These are phyloP conservation scores for Orestias chungarensis DNA, from an alignment of 2,797 vertebrate species.

Conservation along the genomic window DNA sequence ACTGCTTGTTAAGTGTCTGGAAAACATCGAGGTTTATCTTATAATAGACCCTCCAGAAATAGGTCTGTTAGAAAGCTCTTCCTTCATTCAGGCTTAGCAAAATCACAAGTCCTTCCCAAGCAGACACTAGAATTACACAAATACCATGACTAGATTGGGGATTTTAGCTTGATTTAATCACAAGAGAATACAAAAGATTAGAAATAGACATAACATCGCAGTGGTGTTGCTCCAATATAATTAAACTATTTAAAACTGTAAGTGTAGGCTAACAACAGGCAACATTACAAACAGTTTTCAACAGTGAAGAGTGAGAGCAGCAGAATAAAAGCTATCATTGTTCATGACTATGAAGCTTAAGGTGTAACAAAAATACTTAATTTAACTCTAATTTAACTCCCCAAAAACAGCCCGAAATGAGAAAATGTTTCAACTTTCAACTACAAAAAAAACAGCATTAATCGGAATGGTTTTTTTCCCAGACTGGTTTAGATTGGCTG, in stretches of 20 bases:
- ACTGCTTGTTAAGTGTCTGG: neutral
- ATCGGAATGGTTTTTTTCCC: neutral
- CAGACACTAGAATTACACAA: too few relatives aligned
- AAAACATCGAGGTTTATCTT: neutral
- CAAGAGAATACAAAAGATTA: too few relatives aligned
- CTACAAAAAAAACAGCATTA: neutral
- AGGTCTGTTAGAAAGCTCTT: neutral
- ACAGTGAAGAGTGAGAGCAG: neutral
- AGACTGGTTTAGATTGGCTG: neutral
- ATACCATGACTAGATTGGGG: too few relatives aligned
- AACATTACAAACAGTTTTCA: too few relatives aligned
- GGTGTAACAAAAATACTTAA: too few relatives aligned
- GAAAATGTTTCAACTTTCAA: neutral
- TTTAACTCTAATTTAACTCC: too few relatives aligned
- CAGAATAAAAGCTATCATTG: neutral
- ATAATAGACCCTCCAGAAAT: neutral
- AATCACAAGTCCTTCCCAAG: neutral
- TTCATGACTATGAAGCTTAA: neutral
- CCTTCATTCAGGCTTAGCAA: neutral
- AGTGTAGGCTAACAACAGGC: too few relatives aligned
- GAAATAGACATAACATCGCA: too few relatives aligned
- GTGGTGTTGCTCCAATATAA: too few relatives aligned
- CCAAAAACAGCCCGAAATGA: neutral
- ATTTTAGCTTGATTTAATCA: neutral
- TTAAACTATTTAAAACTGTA: too few relatives aligned